Evolutionary conservation across 2,888 invertebrate genomes (phyloP).

Genomic region (Cantharis lateralis): DNA sequence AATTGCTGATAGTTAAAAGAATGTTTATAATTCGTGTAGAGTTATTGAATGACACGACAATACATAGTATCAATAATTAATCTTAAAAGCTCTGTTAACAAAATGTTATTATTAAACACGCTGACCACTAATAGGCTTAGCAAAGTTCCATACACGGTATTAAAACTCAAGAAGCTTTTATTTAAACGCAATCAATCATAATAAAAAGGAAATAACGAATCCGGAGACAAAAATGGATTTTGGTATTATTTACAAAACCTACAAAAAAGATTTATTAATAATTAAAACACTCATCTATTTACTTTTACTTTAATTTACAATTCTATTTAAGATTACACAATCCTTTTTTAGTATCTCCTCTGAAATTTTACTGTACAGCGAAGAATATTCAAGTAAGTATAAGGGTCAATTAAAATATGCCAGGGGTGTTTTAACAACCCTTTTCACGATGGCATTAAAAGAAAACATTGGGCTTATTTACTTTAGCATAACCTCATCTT

Average conservation of each 20-base stretch:
- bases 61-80: not conserved
- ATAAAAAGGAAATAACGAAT: not conserved
- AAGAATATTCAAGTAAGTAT: not conserved
- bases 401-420: conserved; percentile 11
- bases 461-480: not conserved
- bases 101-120: not conserved
- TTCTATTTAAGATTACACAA: conserved; percentile 4
- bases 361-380: not conserved
- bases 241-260: not conserved
- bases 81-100: not conserved
- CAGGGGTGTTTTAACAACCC: conserved; percentile 10
- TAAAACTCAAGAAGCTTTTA: not conserved
- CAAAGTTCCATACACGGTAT: not conserved
- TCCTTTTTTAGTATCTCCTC: conserved; percentile 3
- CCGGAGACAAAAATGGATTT: not conserved
- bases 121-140: not conserved
- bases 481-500: not conserved
- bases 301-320: conserved; percentile 1
- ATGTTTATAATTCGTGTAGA: not conserved
- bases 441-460: conserved; percentile 1
- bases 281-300: not conserved
- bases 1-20: too few relatives aligned
- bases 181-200: not conserved
- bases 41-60: not conserved
- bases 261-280: not conserved